Base-by-base conservation (phyloP, 53 echinoderm and acorn worm genomes). In the Luidia sarsii region DNA sequence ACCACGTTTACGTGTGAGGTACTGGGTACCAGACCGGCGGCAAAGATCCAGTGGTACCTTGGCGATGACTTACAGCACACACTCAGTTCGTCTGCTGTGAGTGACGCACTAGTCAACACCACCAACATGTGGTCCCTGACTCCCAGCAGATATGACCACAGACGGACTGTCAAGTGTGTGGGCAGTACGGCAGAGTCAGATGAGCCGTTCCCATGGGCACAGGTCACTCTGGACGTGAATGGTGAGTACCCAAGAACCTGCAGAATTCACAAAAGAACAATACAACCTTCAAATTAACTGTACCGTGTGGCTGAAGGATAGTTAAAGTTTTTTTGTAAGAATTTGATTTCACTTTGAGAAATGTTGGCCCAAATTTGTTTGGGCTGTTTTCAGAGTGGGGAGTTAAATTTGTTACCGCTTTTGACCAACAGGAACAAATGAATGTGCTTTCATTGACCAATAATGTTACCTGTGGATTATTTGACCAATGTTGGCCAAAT, bases 11-110 rank as follows among this genome's bases (percentile, higher is more conserved):
- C 21, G 16, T 86, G 86, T 51, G 32, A 59, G 48, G 79, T 68
- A 24, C 22, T 18, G 33, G 60, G 79, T 50, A 57, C 86, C 67
- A 67, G 32, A 50, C 86, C 86, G 20, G 30, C 79, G 28, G 79
- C 68, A 22, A 35, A 48, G 9, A 79, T 86, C 41, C 28, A 48
- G 64, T 86, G 86, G 86, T 68, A 48, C 48, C 4, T 79, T 30
- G 25, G 39, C 16, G 61, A 38, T 31, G 66, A 3, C 50, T 25
- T n/a, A 39, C 53, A 54, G 37, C 7, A 33, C 6, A 33, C 41
- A 13, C 2, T 19, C 24, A 53, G 25, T 3, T 0, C 71, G 1
- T 36, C 71, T 33, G 36, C 49, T 15, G 38, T 1, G 49, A 39
- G 14, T 0, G 6, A 36, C 22, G 55, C 31, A 23, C 33, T 71